A percentile compares a stretch with the other conserved stretches of the same genome.
phyloP scores from a whole-genome alignment of 1,140 invertebrate genomes.

The Muscidifurax raptorellus region DNA sequence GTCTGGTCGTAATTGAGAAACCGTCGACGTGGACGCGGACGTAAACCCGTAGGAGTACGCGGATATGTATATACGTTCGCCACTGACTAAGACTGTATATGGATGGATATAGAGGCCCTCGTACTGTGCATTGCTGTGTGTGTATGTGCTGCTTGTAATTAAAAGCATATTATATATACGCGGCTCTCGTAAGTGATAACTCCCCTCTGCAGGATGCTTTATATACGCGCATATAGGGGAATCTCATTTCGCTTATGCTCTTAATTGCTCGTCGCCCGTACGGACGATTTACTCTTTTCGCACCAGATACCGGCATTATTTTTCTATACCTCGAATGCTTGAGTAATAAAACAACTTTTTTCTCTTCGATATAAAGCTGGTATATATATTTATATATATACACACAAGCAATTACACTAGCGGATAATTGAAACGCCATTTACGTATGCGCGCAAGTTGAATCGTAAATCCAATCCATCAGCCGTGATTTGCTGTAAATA shows the following conservation, averaged over 20 bases:
- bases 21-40: conserved; percentile 36
- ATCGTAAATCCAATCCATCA: not conserved
- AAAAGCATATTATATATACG: conserved; percentile 31
- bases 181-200: conserved; percentile 4
- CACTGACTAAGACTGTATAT: not conserved
- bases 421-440: not conserved
- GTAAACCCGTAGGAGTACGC: conserved; percentile 2
- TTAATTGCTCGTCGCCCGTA: no score
- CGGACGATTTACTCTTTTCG: not conserved
- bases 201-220: not conserved
- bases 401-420: not conserved
- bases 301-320: not conserved
- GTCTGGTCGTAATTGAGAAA: conserved; percentile 51
- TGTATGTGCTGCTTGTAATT: conserved; percentile 11
- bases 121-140: not conserved
- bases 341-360: no score
- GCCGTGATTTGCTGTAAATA: not conserved
- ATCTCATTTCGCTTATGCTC: not conserved
- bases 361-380: no score
- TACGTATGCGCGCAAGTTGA: not conserved
- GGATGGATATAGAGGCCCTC: not conserved
- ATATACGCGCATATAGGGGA: no score
- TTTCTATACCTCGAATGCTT: not conserved
- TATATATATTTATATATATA: no score
- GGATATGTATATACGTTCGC: not conserved